These are phyloP conservation scores for Danio aesculapii DNA, from an alignment of 2,797 vertebrate species.

Conservation along the genomic window DNA sequence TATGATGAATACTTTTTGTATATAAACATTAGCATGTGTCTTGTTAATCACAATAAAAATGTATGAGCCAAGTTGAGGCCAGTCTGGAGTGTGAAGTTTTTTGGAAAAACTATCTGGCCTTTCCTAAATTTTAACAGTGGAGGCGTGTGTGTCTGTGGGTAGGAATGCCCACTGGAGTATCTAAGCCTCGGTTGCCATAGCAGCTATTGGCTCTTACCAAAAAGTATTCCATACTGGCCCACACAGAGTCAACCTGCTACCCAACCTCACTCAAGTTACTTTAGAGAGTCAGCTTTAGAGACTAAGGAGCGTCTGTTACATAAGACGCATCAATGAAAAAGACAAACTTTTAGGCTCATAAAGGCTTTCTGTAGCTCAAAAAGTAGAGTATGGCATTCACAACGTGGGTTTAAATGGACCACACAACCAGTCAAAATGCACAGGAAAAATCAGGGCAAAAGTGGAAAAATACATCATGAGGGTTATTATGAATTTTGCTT, in stretches of 20 bases:
- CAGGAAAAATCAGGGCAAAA: too few relatives aligned
- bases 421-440: too few relatives aligned
- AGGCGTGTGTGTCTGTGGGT: conserved; percentile 46
- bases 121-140: conserved; percentile 8
- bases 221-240: conserved; percentile 52
- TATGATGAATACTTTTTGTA: too few relatives aligned
- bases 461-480: too few relatives aligned
- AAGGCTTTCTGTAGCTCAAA: not conserved
- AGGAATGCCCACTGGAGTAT: conserved; percentile 53
- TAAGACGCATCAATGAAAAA: not conserved
- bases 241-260: conserved; percentile 52
- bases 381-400: too few relatives aligned
- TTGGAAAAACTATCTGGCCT: conserved; percentile 9
- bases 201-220: conserved; percentile 56
- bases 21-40: too few relatives aligned
- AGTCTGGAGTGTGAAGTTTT: not conserved
- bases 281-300: conserved; percentile 1
- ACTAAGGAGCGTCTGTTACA: not conserved
- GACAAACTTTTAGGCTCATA: not conserved
- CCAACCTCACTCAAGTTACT: conserved; percentile 39
- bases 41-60: too few relatives aligned
- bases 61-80: not conserved
- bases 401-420: too few relatives aligned
- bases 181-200: conserved; percentile 60
- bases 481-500: too few relatives aligned